Percentiles rank a stretch among this genome's conserved stretches.
Conservation (phyloP, 2,113 vertebrate genomes). For the Pomatostomus ruficeps region DNA sequence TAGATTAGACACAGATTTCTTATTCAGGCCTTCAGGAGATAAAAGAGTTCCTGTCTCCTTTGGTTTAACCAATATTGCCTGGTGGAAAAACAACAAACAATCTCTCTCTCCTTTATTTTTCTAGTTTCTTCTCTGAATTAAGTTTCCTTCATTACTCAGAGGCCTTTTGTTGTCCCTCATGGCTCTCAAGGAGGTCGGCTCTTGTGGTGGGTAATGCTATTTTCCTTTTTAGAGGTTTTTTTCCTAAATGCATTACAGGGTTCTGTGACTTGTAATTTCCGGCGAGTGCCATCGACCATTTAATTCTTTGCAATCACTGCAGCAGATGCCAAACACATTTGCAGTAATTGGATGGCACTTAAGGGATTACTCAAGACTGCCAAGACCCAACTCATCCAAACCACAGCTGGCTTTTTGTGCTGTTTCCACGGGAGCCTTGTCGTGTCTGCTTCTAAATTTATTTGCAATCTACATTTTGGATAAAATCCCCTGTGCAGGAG, state of each 20-base stretch:
- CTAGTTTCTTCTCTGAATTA: background rate
- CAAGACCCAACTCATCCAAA: background rate
- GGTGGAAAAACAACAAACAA: background rate
- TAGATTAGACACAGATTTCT: background rate
- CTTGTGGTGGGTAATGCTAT: background rate
- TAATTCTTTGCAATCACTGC: conserved; percentile 33
- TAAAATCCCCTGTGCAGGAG: background rate
- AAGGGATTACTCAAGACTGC: conserved; percentile 34
- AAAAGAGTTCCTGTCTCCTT: background rate
- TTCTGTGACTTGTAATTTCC: conserved; percentile 18
- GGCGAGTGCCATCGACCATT: conserved; percentile 5
- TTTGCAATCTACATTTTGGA: background rate
- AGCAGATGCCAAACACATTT: conserved; percentile 48
- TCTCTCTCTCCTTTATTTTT: background rate
- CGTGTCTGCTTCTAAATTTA: conserved; percentile 20
- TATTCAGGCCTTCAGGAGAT: background rate
- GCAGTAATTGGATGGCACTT: conserved; percentile 58
- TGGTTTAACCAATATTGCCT: background rate
- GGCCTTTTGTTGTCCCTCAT: background rate
- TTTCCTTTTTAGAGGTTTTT: conserved; percentile 33
- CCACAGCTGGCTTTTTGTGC: background rate
- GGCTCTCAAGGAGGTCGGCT: background rate
- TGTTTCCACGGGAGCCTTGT: conserved; percentile 12
- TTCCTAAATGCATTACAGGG: conserved; percentile 4
- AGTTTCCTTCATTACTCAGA: background rate